phyloP scores from a whole-genome alignment of 2,797 vertebrate species.

The Notolepis coatsorum region DNA sequence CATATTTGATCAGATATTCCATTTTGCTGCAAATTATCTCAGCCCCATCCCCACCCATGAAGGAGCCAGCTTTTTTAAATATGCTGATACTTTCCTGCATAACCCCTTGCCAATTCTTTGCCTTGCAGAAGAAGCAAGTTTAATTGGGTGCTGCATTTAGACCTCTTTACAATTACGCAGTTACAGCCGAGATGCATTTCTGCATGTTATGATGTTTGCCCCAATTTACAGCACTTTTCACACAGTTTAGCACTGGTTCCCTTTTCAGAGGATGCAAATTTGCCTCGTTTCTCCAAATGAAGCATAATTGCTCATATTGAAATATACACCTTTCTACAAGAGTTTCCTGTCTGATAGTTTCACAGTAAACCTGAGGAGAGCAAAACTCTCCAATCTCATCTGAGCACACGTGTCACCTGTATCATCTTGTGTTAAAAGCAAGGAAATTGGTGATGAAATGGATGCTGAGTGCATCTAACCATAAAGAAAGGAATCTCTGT shows the following conservation, averaged over 20 bases:
- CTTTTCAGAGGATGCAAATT: slow-evolving; percentile 89
- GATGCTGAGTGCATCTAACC: slow-evolving; percentile 63
- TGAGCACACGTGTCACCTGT: slow-evolving; percentile 82
- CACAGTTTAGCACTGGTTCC: slow-evolving; percentile 83
- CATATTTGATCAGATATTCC: slow-evolving; percentile 86
- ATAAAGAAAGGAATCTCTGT: no score
- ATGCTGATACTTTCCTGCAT: slow-evolving; percentile 81
- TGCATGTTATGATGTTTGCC: slow-evolving; percentile 85
- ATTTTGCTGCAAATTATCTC: slow-evolving; percentile 87
- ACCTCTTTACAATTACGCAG: slow-evolving; percentile 89
- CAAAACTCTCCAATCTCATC: slow-evolving; percentile 79
- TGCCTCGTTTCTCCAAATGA: slow-evolving; percentile 87
- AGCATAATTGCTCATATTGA: slow-evolving; percentile 88
- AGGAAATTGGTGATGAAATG: slow-evolving; percentile 80
- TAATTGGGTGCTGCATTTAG: slow-evolving; percentile 88
- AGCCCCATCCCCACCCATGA: slow-evolving; percentile 72
- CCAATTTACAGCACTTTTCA: slow-evolving; percentile 89
- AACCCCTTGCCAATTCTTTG: slow-evolving; percentile 85
- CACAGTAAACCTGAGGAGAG: slow-evolving; percentile 83
- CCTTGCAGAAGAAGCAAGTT: slow-evolving; percentile 87
- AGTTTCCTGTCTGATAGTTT: slow-evolving; percentile 87
- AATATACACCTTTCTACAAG: slow-evolving; percentile 86
- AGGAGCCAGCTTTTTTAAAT: slow-evolving; percentile 83
- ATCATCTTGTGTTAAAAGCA: slow-evolving; percentile 82
- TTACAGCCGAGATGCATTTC: slow-evolving; percentile 87